Conservation (phyloP, 2,888 invertebrate genomes). For the Tipula lateralis region DNA sequence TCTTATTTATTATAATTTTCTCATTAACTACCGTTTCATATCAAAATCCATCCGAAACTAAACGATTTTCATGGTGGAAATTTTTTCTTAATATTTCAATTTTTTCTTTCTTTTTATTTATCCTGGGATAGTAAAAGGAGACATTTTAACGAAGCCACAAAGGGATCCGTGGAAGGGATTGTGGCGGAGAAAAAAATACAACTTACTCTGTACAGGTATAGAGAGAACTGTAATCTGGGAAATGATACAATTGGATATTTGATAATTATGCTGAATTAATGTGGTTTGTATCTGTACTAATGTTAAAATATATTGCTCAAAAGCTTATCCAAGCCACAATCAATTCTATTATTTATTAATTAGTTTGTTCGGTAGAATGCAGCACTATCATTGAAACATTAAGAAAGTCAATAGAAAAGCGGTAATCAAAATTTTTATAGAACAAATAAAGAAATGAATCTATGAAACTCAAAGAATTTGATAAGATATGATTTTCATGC, state of each 20-base stretch:
- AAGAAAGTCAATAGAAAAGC: no score
- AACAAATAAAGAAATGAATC: no score
- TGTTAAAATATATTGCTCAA: background rate
- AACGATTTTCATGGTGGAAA: slow-evolving; percentile 14
- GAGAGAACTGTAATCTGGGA: background rate
- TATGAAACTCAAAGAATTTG: no score
- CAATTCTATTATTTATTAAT: background rate
- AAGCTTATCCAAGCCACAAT: background rate
- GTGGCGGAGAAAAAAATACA: background rate
- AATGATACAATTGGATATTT: background rate
- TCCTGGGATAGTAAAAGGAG: slow-evolving; percentile 11
- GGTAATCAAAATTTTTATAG: no score
- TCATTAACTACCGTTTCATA: slow-evolving; percentile 19
- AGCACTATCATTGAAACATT: background rate
- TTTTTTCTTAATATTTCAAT: background rate
- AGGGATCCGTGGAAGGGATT: background rate
- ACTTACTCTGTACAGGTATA: background rate
- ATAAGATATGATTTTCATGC: no score
- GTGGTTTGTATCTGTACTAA: background rate
- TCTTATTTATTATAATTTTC: background rate
- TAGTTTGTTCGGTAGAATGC: background rate
- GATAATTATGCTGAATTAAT: background rate
- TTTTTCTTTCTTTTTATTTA: background rate
- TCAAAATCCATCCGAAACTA: slow-evolving; percentile 5
- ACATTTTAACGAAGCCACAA: background rate